These are phyloP conservation scores for Limnephilus marmoratus DNA, from an alignment of 2,888 invertebrate genomes.

Conservation along the genomic window DNA sequence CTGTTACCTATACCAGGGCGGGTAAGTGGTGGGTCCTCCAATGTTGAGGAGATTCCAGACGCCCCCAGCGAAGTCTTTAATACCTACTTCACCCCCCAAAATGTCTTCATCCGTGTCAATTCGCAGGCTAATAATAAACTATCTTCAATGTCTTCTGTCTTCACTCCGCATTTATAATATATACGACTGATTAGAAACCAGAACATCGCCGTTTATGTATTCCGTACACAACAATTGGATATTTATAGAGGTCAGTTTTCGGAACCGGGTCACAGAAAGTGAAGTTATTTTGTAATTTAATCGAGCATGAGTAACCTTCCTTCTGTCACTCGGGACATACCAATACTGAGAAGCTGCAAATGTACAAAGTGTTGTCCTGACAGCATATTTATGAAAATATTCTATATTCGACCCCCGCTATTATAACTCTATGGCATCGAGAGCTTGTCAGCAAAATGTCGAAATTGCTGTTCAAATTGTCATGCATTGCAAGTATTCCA, in stretches of 20 bases:
- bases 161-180: background rate
- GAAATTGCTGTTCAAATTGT: background rate
- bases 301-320: constrained; percentile 4
- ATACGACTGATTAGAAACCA: constrained; percentile 7
- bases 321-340: background rate
- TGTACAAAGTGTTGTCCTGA: background rate
- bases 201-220: background rate
- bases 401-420: no score
- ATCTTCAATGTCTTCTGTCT: background rate
- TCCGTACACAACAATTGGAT: constrained; percentile 2
- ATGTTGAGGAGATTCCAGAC: no score
- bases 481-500: background rate
- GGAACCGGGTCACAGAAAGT: constrained; percentile 42
- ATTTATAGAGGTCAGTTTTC: constrained; percentile 32
- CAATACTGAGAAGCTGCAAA: background rate
- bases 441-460: background rate
- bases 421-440: background rate
- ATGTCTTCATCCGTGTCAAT: no score
- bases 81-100: no score
- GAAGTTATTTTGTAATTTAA: constrained; percentile 26
- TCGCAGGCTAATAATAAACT: background rate
- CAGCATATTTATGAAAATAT: no score
- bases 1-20: no score
- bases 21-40: no score
- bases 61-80: no score